phyloP scores from a whole-genome alignment of 64 coral and sea anemone species.

The Dendrophyllia cribrosa region DNA sequence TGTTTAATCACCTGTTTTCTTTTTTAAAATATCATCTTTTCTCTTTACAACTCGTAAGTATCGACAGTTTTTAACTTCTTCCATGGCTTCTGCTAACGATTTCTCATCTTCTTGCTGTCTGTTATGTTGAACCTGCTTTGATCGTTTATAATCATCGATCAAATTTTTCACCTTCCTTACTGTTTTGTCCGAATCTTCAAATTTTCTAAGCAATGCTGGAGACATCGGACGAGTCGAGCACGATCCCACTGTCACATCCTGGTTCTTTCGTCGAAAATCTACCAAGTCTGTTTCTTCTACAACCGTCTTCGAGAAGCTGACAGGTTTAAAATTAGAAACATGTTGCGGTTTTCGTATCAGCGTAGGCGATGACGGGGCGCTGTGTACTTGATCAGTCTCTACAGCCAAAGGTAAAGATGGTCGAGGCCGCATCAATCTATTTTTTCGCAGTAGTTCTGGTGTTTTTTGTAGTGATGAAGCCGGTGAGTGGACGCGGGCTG shows the following conservation, averaged over 20 bases:
- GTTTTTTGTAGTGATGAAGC: neutral
- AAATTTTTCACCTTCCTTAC: conserved; percentile 6
- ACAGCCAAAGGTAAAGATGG: neutral
- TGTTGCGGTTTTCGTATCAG: neutral
- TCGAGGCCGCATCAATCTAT: neutral
- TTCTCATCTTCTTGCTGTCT: neutral
- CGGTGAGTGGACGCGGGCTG: neutral
- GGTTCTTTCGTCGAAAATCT: neutral
- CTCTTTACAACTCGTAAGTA: conserved; percentile 33
- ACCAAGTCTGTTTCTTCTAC: neutral
- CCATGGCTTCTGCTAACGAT: conserved; percentile 29
- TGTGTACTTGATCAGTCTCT: neutral
- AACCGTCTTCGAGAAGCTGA: neutral
- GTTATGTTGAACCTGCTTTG: neutral
- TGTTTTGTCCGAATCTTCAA: conserved; percentile 45
- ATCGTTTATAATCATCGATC: conserved; percentile 31
- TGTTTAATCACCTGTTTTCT: conserved; percentile 1
- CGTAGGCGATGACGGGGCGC: neutral
- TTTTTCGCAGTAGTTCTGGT: neutral
- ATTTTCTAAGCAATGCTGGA: conserved; percentile 25
- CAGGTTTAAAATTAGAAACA: neutral
- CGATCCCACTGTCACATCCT: neutral
- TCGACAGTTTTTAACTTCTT: conserved; percentile 46
- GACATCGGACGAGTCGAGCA: conserved; percentile 3
- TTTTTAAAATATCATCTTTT: neutral